Percentiles rank a stretch among this genome's conserved stretches.
Evolutionary conservation across 2,888 invertebrate genomes (phyloP).

Genomic region (Drosophila paranaensis): DNA sequence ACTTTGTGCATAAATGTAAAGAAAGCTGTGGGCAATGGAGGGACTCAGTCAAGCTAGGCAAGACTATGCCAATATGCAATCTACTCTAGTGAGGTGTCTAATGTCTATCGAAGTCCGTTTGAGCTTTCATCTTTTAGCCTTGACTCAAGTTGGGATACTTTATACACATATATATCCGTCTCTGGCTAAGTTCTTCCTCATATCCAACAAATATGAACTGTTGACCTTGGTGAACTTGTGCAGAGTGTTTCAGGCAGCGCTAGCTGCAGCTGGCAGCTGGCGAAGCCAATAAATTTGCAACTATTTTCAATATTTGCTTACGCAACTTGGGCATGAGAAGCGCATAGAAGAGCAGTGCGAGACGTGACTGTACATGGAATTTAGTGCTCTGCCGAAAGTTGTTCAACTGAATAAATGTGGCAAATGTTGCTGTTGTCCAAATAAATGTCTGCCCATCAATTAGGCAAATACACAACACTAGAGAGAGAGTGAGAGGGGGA

Average conservation of each 20-base stretch:
- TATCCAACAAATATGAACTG: not conserved
- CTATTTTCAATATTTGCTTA: not conserved
- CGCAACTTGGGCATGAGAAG: slow-evolving; percentile 6
- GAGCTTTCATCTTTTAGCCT: not conserved
- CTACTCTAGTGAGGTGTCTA: no score
- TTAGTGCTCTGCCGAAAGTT: slow-evolving; percentile 11
- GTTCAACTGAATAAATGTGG: slow-evolving; percentile 39
- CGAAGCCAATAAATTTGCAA: not conserved
- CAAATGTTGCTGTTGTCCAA: slow-evolving; percentile 30
- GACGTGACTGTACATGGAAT: slow-evolving; percentile 25
- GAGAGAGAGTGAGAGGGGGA: not conserved
- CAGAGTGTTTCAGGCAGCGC: no score
- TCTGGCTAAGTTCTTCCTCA: not conserved
- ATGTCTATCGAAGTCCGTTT: not conserved
- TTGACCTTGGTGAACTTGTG: not conserved
- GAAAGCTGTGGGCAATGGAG: not conserved
- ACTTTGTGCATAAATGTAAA: not conserved
- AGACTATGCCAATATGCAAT: no score
- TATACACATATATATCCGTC: not conserved
- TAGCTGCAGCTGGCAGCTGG: not conserved
- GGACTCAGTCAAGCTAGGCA: not conserved
- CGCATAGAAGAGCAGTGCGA: slow-evolving; percentile 19
- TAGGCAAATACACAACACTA: slow-evolving; percentile 23
- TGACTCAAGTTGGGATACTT: not conserved
- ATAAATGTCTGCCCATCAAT: slow-evolving; percentile 55